A percentile compares a stretch with the other conserved stretches of the same genome.
phyloP scores from a whole-genome alignment of 2,113 vertebrate genomes.

The Notothenia rossii region DNA sequence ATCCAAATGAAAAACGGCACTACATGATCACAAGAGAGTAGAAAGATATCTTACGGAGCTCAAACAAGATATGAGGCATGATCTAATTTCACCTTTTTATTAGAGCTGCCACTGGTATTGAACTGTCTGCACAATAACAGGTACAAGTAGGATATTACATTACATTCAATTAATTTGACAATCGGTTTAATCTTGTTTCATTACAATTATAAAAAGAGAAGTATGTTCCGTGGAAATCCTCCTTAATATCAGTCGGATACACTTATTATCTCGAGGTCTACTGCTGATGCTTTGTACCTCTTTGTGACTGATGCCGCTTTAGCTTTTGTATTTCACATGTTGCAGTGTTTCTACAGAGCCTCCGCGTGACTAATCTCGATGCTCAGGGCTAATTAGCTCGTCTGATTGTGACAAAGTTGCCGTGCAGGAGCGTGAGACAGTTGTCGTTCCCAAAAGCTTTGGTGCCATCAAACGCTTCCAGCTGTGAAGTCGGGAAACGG shows the following conservation, averaged over 20 bases:
- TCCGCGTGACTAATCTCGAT: constrained; percentile 62
- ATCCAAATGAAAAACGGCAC: constrained; percentile 13
- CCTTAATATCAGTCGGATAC: neutral
- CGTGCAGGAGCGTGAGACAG: constrained; percentile 52
- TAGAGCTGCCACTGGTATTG: constrained; percentile 7
- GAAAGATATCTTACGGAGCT: neutral
- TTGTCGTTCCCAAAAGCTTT: constrained; percentile 60
- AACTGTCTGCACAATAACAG: neutral
- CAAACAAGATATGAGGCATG: neutral
- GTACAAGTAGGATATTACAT: neutral
- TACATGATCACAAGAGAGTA: neutral
- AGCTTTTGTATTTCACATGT: constrained; percentile 12
- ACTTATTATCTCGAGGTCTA: neutral
- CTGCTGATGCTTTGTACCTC: constrained; percentile 12
- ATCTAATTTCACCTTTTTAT: constrained; percentile 33
- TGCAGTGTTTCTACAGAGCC: constrained; percentile 30
- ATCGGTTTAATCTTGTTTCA: neutral
- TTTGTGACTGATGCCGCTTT: constrained; percentile 39
- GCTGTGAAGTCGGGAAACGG: constrained; percentile 57
- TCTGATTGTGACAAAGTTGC: constrained; percentile 77
- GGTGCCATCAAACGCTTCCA: constrained; percentile 54
- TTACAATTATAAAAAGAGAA: neutral
- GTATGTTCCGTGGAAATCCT: neutral
- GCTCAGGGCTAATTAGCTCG: constrained; percentile 78
- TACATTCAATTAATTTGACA: neutral